Evolutionary conservation across 2,797 vertebrate genomes (phyloP).

Genomic region (Percopsis omiscomaycus): DNA sequence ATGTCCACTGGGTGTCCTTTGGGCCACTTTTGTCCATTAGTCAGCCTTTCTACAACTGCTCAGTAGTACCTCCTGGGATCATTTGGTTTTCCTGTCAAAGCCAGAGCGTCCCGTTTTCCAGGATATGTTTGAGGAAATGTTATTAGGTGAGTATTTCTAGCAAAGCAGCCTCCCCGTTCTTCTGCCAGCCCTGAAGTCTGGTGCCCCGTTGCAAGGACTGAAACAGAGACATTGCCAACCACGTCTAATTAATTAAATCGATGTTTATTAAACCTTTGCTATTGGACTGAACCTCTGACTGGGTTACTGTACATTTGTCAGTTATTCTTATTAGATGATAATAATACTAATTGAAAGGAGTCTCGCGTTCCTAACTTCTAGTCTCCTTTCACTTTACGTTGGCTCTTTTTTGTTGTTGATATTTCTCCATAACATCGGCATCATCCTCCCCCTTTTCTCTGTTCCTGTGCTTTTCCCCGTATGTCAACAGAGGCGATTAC

Average conservation of each 20-base stretch:
- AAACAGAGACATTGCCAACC: too few relatives aligned
- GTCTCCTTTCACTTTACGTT: too few relatives aligned
- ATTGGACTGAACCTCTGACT: too few relatives aligned
- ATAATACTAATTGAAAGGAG: neutral
- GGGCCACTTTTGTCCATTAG: too few relatives aligned
- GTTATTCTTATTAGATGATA: too few relatives aligned
- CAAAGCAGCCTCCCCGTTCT: neutral
- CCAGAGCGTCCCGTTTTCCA: neutral
- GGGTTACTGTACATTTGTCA: too few relatives aligned
- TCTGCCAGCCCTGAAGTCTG: too few relatives aligned
- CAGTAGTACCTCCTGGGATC: neutral
- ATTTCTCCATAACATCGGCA: neutral
- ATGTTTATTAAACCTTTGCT: too few relatives aligned
- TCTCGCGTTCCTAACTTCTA: neutral
- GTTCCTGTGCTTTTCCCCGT: neutral
- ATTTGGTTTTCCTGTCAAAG: neutral
- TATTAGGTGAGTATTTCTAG: neutral
- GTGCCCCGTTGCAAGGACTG: too few relatives aligned
- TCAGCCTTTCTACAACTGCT: too few relatives aligned
- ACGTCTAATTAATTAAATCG: too few relatives aligned
- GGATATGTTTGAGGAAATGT: neutral
- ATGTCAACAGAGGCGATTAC: conserved; percentile 86
- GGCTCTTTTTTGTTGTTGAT: neutral
- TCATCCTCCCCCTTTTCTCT: neutral
- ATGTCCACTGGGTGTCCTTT: neutral